Base-by-base conservation (phyloP, 2,797 vertebrate species). In the Sebastes matsubarae region DNA sequence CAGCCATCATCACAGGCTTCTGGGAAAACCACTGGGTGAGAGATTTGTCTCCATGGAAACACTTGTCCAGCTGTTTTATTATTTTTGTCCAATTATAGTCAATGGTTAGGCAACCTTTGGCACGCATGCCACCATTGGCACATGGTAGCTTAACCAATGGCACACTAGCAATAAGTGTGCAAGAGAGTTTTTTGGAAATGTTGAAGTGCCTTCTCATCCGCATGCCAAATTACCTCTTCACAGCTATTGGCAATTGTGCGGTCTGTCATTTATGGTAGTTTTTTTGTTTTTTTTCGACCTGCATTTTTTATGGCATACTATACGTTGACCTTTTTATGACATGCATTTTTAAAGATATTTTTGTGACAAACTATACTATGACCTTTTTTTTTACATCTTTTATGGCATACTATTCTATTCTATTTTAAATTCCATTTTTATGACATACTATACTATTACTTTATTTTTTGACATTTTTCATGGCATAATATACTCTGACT, bases 11-110 rank as follows among this genome's bases (percentile, higher is more conserved):
- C 89, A 95, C 95, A 0, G 96, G 96, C 5, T 91, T 95, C 89
- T 97, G 96, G 97, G 96, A 97, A 25, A 86, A 97, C 79, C 96
- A 97, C 65, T 97, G 96, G 96, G 96, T 97, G 85, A 97, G 95
- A 85, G 7, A 80, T 6, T 52, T 27, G 25, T 67, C 30, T n/a
- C 25, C 38, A 11, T n/a, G 50, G 13, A 71, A 57, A 55, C 52
- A 7, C 10, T 61, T n/a, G 8, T 66, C 18, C 10, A 29, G 10
- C 30, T 13, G 3, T 38, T 52, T 65, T 32, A 57, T 27, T 30
- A 38, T 22, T 68, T 5, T 36, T 27, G n/a, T n/a, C 12, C 10
- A 52, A 3, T 69, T 34, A 9, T 11, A n/a, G 50, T 54, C 20
- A 54, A 11, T n/a, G 50, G 16, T 4, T 50, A 2, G 46, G 18